Evolutionary conservation across 2,888 invertebrate genomes (phyloP).

Genomic region (Drosophila mimica): DNA sequence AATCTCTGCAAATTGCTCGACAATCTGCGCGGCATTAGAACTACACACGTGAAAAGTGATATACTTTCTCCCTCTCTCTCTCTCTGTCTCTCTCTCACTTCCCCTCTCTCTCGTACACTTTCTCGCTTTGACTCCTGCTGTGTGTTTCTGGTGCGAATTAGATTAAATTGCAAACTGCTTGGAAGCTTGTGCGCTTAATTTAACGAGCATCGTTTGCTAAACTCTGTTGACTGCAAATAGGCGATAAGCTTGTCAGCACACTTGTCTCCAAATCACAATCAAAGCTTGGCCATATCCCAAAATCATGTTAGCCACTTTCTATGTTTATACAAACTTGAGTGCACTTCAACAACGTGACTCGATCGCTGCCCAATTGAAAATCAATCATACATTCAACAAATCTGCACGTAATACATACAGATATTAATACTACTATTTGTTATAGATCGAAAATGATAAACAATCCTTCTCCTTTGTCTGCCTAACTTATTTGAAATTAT

Average conservation of each 20-base stretch:
- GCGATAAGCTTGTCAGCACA: conserved; percentile 61
- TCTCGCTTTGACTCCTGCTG: conserved; percentile 4
- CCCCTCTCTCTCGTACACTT: neutral
- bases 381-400: conserved; percentile 32
- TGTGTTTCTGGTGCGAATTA: conserved; percentile 63
- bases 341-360: neutral
- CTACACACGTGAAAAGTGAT: conserved; percentile 73
- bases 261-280: conserved; percentile 11
- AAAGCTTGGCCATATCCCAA: neutral
- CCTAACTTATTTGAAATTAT: neutral
- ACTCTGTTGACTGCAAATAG: conserved; percentile 56
- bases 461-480: no score
- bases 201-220: conserved; percentile 50
- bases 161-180: conserved; percentile 60
- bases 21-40: conserved; percentile 84
- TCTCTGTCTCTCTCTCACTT: neutral
- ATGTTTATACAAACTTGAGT: no score
- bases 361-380: conserved; percentile 42
- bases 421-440: neutral
- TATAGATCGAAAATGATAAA: neutral
- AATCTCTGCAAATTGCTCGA: conserved; percentile 85
- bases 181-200: conserved; percentile 47
- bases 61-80: conserved; percentile 1
- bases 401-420: neutral
- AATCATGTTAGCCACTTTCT: conserved; percentile 34